phyloP scores from a whole-genome alignment of 2,797 vertebrate species.

The Scolopax bukidnonensis region DNA sequence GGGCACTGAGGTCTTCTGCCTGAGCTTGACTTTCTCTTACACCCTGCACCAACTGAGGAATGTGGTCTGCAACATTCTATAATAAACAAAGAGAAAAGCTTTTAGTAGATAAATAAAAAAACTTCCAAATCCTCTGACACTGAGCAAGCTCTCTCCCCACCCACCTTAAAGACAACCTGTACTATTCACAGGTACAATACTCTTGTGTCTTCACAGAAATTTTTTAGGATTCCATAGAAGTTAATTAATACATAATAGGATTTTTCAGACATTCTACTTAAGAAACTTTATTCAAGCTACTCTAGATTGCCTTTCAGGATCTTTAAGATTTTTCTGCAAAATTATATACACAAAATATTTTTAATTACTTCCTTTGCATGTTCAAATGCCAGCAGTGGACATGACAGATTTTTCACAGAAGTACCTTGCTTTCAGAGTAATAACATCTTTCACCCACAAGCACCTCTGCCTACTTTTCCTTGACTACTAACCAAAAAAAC shows the following conservation, averaged over 20 bases:
- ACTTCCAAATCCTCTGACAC: not conserved
- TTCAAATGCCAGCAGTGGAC: not conserved
- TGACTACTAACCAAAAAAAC: not conserved
- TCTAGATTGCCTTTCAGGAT: not conserved
- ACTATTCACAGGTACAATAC: not conserved
- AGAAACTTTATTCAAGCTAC: not conserved
- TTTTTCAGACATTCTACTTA: not conserved
- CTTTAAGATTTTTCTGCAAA: not conserved
- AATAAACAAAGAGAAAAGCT: not conserved
- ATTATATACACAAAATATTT: not conserved
- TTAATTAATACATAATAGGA: not conserved
- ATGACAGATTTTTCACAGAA: not conserved
- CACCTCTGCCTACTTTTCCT: not conserved
- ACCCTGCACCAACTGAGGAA: constrained; percentile 95
- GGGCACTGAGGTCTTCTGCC: constrained; percentile 93
- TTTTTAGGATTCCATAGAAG: not conserved
- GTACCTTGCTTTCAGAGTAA: not conserved
- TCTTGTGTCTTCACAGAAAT: not conserved
- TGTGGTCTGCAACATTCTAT: constrained; percentile 93
- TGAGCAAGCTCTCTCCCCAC: not conserved
- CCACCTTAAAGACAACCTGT: not conserved
- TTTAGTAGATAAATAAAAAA: not conserved
- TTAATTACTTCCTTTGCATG: not conserved
- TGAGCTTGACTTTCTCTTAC: constrained; percentile 96
- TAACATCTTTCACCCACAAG: not conserved